These are phyloP conservation scores for Myrmecophaga tridactyla DNA, from an alignment of 2,113 vertebrate genomes.

Conservation along the genomic window DNA sequence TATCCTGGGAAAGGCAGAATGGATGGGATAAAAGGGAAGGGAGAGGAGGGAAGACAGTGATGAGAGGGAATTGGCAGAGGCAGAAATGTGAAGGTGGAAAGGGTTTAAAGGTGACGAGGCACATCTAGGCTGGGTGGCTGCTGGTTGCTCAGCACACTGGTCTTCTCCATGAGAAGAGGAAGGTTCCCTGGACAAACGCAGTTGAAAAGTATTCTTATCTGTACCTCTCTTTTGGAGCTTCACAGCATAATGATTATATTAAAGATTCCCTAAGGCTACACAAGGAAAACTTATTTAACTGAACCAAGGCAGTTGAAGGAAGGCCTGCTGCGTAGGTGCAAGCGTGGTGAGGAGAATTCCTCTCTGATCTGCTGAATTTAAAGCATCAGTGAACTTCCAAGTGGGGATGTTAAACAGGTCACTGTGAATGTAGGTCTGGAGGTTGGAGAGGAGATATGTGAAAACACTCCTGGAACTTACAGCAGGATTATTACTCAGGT, in stretches of 20 bases:
- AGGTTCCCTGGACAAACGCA: background rate
- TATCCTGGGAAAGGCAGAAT: background rate
- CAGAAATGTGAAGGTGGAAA: background rate
- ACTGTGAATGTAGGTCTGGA: background rate
- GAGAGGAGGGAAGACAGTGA: background rate
- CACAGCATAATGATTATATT: background rate
- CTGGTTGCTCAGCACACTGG: background rate
- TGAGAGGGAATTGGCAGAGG: background rate
- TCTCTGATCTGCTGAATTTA: background rate
- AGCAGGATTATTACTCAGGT: background rate
- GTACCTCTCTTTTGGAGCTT: background rate
- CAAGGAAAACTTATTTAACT: background rate
- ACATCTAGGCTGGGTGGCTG: background rate
- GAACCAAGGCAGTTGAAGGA: background rate
- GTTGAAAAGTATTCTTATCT: background rate
- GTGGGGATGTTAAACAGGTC: background rate
- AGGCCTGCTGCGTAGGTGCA: background rate
- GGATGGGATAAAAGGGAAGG: background rate
- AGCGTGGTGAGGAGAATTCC: background rate
- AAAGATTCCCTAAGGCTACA: background rate
- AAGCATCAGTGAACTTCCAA: background rate
- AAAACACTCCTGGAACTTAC: background rate
- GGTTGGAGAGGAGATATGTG: background rate
- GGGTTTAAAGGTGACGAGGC: background rate
- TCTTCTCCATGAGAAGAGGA: background rate